phyloP scores from a whole-genome alignment of 2,888 invertebrate species.

The Polylopha cassiicola region DNA sequence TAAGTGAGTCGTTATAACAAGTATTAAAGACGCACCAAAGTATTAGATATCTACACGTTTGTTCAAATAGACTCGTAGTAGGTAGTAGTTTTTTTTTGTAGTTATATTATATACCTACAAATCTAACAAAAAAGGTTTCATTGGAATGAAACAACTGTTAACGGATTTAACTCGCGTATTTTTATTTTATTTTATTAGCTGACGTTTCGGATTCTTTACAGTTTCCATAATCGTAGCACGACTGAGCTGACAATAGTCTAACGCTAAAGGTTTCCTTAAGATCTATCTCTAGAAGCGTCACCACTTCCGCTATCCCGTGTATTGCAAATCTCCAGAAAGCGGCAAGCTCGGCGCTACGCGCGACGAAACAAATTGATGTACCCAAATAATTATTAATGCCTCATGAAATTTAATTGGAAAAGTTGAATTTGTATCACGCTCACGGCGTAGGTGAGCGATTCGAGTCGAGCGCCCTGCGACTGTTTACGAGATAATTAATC shows the following conservation, averaged over 20 bases:
- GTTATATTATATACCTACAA: no score
- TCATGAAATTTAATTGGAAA: conserved; percentile 80
- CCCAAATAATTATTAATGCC: conserved; percentile 79
- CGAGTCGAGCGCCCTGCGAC: conserved; percentile 63
- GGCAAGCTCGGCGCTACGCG: conserved; percentile 45
- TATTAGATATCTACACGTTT: no score
- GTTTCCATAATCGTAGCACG: no score
- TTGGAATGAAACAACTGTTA: neutral
- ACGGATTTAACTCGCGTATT: no score
- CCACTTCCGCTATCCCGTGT: conserved; percentile 27
- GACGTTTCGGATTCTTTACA: no score
- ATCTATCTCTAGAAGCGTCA: conserved; percentile 38
- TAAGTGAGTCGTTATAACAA: no score
- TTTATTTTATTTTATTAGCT: no score
- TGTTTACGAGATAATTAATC: conserved; percentile 78
- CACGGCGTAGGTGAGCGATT: conserved; percentile 76
- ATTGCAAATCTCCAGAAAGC: conserved; percentile 36
- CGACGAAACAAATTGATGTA: conserved; percentile 78
- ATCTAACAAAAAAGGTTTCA: neutral
- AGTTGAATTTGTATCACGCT: conserved; percentile 78
- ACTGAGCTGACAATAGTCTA: no score
- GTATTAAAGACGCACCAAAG: no score
- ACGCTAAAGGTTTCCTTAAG: no score
- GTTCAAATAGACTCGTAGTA: no score
- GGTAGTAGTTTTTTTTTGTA: no score